Evolutionary conservation across 2,113 vertebrate genomes (phyloP).

Genomic region (Felis chaus): DNA sequence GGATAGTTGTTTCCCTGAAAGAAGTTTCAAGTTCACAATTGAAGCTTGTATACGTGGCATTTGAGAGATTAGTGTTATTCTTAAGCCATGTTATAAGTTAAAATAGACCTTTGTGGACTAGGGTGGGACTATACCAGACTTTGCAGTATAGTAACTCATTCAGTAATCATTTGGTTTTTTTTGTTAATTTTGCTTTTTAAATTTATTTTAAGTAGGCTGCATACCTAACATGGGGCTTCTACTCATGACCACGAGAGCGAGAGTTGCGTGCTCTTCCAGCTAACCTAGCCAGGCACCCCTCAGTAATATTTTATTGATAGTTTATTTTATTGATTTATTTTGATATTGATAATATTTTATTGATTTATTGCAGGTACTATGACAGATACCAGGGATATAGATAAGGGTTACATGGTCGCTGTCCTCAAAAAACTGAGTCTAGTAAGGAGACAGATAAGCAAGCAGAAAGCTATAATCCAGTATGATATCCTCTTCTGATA

Average conservation of each 20-base stretch:
- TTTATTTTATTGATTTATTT: neutral
- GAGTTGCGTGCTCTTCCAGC: too few relatives aligned
- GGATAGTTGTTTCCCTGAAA: slow-evolving; percentile 4
- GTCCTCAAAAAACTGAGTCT: neutral
- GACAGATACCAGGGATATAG: neutral
- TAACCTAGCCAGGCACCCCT: neutral
- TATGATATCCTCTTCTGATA: neutral
- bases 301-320: slow-evolving; percentile 8
- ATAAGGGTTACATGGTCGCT: neutral
- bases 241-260: too few relatives aligned
- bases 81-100: neutral
- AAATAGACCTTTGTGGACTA: slow-evolving; percentile 5
- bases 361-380: neutral
- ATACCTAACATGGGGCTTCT: too few relatives aligned
- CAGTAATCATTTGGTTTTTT: neutral
- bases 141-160: slow-evolving; percentile 19
- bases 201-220: too few relatives aligned
- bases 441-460: neutral
- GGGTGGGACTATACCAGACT: neutral
- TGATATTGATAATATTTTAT: neutral
- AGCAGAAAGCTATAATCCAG: neutral
- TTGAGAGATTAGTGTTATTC: slow-evolving; percentile 30
- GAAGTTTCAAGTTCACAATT: slow-evolving; percentile 2
- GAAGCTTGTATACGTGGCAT: neutral
- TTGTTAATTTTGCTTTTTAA: too few relatives aligned